Percentiles rank a stretch among this genome's conserved stretches.
phyloP scores from a whole-genome alignment of 2,797 vertebrate species.

The Gadopsis bispinosus region DNA sequence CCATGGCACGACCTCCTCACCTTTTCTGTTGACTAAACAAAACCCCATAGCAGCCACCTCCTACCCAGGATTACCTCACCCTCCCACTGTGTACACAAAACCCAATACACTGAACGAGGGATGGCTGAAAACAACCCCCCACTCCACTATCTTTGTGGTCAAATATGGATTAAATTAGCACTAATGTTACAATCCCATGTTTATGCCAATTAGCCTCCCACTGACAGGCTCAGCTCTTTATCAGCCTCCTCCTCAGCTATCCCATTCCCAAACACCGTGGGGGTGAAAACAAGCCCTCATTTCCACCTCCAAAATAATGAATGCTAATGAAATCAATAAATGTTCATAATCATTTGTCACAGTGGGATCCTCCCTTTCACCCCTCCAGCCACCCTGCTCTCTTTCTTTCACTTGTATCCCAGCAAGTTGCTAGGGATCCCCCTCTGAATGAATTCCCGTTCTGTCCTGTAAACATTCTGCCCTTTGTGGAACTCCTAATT shows the following conservation, averaged over 20 bases:
- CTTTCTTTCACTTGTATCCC: constrained; percentile 58
- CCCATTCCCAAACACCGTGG: constrained; percentile 42
- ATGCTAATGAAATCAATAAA: constrained; percentile 87
- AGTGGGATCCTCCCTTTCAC: constrained; percentile 66
- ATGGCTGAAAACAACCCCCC: constrained; percentile 49
- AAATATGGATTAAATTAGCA: constrained; percentile 74
- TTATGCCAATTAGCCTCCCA: constrained; percentile 79
- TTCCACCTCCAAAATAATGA: constrained; percentile 66
- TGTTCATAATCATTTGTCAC: constrained; percentile 84
- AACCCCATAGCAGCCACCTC: constrained; percentile 62
- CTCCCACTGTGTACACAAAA: constrained; percentile 73
- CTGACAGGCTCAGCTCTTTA: constrained; percentile 58
- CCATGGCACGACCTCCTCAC: constrained; percentile 86
- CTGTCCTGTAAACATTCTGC: constrained; percentile 71
- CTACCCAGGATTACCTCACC: constrained; percentile 67
- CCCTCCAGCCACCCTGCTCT: constrained; percentile 35
- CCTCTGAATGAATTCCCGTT: constrained; percentile 69
- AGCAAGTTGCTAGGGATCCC: constrained; percentile 71
- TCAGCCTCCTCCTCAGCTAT: constrained; percentile 31
- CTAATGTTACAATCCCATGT: constrained; percentile 72
- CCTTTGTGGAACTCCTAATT: constrained; percentile 77
- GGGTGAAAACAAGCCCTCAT: constrained; percentile 43
- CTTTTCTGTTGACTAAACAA: constrained; percentile 88
- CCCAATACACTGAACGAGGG: constrained; percentile 55
- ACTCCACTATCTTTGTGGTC: constrained; percentile 31